These are phyloP conservation scores for Tinea semifulvella DNA, from an alignment of 2,888 invertebrate species.

Conservation along the genomic window DNA sequence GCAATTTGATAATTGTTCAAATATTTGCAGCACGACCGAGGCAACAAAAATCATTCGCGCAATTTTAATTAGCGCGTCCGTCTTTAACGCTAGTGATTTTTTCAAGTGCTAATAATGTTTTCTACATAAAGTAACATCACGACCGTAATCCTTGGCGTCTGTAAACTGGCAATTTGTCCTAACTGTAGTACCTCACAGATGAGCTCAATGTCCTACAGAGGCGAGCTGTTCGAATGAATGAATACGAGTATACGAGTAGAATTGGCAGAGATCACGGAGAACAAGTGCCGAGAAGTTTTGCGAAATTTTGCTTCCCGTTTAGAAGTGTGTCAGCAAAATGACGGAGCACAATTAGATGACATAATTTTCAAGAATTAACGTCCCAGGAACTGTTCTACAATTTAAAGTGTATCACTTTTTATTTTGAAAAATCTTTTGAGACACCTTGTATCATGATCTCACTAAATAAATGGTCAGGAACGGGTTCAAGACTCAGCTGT, in stretches of 20 bases:
- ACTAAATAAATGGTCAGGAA: too few species aligned
- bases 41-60: neutral
- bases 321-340: slow-evolving; percentile 17
- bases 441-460: too few species aligned
- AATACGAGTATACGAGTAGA: slow-evolving; percentile 20
- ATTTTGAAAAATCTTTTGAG: too few species aligned
- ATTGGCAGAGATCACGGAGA: slow-evolving; percentile 17
- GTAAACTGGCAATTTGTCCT: too few species aligned
- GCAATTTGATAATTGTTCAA: neutral
- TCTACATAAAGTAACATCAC: too few species aligned
- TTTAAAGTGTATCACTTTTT: neutral
- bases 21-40: neutral
- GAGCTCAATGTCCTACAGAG: too few species aligned
- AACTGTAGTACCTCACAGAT: too few species aligned
- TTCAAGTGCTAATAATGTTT: neutral
- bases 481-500: too few species aligned
- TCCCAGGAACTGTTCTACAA: slow-evolving; percentile 6
- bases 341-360: slow-evolving; percentile 19
- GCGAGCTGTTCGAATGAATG: slow-evolving; percentile 17
- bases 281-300: slow-evolving; percentile 18
- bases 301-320: slow-evolving; percentile 18
- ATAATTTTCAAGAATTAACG: slow-evolving; percentile 18
- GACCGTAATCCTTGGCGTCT: too few species aligned
- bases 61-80: neutral
- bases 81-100: neutral